phyloP scores from a whole-genome alignment of 2,113 vertebrate species.

The Emydocephalus ijimae region DNA sequence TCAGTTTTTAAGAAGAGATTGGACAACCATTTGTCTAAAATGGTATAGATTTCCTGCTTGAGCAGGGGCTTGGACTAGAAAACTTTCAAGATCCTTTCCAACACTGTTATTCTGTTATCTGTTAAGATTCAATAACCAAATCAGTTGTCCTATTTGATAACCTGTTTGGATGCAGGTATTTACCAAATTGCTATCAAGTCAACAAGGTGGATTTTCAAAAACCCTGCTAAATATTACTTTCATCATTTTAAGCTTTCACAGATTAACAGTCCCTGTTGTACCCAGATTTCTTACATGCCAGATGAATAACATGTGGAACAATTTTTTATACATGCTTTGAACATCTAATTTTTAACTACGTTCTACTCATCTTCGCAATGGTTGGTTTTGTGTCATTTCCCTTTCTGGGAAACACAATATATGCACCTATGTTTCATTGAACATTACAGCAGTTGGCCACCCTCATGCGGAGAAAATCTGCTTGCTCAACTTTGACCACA shows the following conservation, averaged over 20 bases:
- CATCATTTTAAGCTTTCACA: not conserved
- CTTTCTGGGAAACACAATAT: not conserved
- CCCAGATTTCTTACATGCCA: not conserved
- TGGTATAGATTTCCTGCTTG: too few relatives aligned
- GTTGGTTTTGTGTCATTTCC: not conserved
- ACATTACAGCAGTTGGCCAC: slow-evolving; percentile 74
- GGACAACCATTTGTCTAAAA: not conserved
- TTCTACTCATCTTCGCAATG: not conserved
- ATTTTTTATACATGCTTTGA: not conserved
- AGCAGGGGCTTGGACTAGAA: not conserved
- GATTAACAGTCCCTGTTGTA: not conserved
- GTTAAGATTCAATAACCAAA: not conserved
- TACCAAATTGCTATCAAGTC: not conserved
- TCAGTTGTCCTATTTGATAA: not conserved
- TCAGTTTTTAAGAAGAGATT: not conserved
- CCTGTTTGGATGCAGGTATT: not conserved
- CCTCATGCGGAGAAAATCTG: slow-evolving; percentile 77
- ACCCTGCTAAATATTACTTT: not conserved
- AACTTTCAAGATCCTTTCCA: not conserved
- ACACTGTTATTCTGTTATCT: not conserved
- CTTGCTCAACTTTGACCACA: slow-evolving; percentile 93
- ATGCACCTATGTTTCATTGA: slow-evolving; percentile 25
- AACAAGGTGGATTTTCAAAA: not conserved
- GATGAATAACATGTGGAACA: not conserved
- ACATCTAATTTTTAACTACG: not conserved